A percentile compares a stretch with the other conserved stretches of the same genome.
Conservation (phyloP, 2,888 invertebrate genomes). For the Morinoia aosen region DNA sequence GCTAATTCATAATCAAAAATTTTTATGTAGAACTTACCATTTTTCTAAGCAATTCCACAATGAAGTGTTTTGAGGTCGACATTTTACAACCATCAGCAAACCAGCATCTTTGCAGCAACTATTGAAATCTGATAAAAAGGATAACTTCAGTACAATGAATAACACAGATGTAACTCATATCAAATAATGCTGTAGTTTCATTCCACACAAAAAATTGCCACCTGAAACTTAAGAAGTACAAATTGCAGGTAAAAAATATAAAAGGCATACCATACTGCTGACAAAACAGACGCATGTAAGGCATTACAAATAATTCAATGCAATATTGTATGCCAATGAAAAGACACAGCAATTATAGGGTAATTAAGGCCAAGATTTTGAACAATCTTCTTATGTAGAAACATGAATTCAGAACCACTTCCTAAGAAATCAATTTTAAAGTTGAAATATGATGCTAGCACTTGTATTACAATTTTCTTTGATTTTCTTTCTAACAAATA, state of each 20-base stretch:
- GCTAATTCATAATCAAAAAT: too few species aligned
- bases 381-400: too few species aligned
- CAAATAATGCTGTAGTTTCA: neutral
- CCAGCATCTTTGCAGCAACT: constrained; percentile 81
- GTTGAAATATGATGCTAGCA: too few species aligned
- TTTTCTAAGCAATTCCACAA: constrained; percentile 80
- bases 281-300: neutral
- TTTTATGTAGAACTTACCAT: constrained; percentile 74
- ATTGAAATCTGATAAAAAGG: constrained; percentile 72
- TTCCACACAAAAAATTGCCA: neutral
- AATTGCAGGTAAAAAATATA: neutral
- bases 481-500: too few species aligned
- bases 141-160: neutral
- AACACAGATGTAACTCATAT: neutral
- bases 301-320: too few species aligned
- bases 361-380: too few species aligned
- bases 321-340: too few species aligned
- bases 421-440: too few species aligned
- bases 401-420: too few species aligned
- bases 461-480: too few species aligned
- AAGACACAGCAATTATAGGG: too few species aligned
- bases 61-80: constrained; percentile 80
- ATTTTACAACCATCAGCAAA: constrained; percentile 81
- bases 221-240: neutral
- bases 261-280: neutral